Conservation (phyloP, 1,140 invertebrate species). For the Musca domestica region DNA sequence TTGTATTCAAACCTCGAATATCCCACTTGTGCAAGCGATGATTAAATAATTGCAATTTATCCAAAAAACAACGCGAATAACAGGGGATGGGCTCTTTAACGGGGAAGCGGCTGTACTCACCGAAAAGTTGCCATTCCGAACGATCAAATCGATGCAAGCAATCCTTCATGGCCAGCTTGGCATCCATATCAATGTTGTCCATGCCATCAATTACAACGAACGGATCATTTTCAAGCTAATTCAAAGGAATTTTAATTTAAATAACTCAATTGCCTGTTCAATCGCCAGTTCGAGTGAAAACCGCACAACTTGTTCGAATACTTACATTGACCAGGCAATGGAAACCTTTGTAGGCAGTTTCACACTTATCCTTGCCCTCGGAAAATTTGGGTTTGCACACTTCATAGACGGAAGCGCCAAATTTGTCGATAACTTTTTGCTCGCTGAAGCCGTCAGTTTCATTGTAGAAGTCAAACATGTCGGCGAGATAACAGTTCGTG, state of each 20-base stretch:
- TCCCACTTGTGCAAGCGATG: slow-evolving; percentile 39
- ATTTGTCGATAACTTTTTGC: slow-evolving; percentile 27
- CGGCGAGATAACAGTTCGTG: slow-evolving; percentile 39
- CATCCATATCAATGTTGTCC: slow-evolving; percentile 30
- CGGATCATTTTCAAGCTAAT: slow-evolving; percentile 42
- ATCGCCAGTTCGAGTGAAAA: too few relatives aligned
- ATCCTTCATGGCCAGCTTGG: slow-evolving; percentile 45
- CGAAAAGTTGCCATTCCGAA: slow-evolving; percentile 34
- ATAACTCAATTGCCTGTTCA: background rate
- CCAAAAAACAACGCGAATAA: slow-evolving; percentile 41
- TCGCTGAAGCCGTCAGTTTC: slow-evolving; percentile 35
- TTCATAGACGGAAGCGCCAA: slow-evolving; percentile 33
- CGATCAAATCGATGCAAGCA: slow-evolving; percentile 37
- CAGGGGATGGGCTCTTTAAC: slow-evolving; percentile 44
- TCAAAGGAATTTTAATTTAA: slow-evolving; percentile 1
- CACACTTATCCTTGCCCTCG: slow-evolving; percentile 31
- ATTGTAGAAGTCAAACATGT: slow-evolving; percentile 43
- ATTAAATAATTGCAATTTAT: slow-evolving; percentile 36
- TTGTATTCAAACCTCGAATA: slow-evolving; percentile 32
- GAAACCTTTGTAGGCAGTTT: slow-evolving; percentile 43
- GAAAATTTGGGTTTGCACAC: slow-evolving; percentile 37
- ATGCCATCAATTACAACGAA: slow-evolving; percentile 43
- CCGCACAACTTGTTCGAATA: slow-evolving; percentile 8
- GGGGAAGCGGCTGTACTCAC: slow-evolving; percentile 32
- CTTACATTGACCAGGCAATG: slow-evolving; percentile 46